phyloP scores from a whole-genome alignment of 2,797 vertebrate genomes.

The Chaetodon trifasciatus region DNA sequence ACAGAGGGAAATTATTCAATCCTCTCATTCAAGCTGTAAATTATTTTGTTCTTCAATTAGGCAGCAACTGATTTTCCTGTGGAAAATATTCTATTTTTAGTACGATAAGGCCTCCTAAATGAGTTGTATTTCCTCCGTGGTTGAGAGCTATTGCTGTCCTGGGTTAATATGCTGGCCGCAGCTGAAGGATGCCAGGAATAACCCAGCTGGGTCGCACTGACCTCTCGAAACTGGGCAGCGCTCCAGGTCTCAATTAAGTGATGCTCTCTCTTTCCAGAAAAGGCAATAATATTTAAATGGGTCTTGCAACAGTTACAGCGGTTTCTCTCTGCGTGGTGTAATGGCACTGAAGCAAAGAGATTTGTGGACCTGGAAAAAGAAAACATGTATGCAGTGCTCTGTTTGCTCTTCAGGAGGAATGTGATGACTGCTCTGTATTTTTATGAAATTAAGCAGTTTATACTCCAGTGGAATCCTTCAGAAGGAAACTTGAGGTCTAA shows the following conservation, averaged over 20 bases:
- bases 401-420: constrained; percentile 10
- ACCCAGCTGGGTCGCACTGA: constrained; percentile 74
- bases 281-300: constrained; percentile 76
- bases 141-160: constrained; percentile 55
- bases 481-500: constrained; percentile 18
- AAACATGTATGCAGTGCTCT: not conserved
- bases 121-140: constrained; percentile 60
- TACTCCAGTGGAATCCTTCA: not conserved
- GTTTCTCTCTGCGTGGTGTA: constrained; percentile 43
- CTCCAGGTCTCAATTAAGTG: constrained; percentile 80
- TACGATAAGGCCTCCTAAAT: constrained; percentile 45
- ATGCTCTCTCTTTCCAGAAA: constrained; percentile 75
- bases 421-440: constrained; percentile 26
- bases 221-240: constrained; percentile 73
- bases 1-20: constrained; percentile 14
- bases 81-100: constrained; percentile 62
- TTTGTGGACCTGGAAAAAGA: not conserved
- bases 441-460: constrained; percentile 41
- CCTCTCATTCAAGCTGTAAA: constrained; percentile 27
- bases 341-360: constrained; percentile 36
- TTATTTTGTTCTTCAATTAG: constrained; percentile 40
- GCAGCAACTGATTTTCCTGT: constrained; percentile 43
- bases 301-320: constrained; percentile 43
- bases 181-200: constrained; percentile 76
- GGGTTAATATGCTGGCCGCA: constrained; percentile 53